These are phyloP conservation scores for Drosophila arizonae DNA, from an alignment of 1,140 invertebrate species.

Conservation along the genomic window DNA sequence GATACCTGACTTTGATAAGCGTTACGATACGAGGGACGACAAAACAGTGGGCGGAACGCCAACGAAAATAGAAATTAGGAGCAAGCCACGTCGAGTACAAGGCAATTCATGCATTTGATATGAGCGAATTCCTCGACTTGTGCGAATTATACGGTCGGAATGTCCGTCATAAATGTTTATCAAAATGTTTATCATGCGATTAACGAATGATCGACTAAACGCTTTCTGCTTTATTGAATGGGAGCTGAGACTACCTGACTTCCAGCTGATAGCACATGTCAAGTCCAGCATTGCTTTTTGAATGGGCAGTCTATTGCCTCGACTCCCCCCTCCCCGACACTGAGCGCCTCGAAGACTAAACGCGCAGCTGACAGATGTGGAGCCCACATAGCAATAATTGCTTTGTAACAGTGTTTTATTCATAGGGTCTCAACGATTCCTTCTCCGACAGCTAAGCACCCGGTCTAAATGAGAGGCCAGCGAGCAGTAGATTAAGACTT, in stretches of 20 bases:
- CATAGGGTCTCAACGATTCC: too few species aligned
- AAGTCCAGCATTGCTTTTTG: neutral
- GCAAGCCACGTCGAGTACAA: neutral
- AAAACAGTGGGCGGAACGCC: too few species aligned
- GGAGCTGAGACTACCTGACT: neutral
- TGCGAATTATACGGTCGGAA: neutral
- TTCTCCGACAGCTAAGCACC: too few species aligned
- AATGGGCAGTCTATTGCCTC: too few species aligned
- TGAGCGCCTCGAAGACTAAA: too few species aligned
- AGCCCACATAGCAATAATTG: too few species aligned
- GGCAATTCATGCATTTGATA: too few species aligned
- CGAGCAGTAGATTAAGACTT: too few species aligned
- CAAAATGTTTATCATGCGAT: slow-evolving; percentile 10
- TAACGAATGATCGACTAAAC: slow-evolving; percentile 9
- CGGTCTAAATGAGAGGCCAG: too few species aligned
- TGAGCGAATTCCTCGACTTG: too few species aligned
- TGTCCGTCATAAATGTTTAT: slow-evolving; percentile 13
- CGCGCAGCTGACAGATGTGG: too few species aligned
- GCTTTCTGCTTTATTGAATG: neutral
- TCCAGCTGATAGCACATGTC: slow-evolving; percentile 31
- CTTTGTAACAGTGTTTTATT: too few species aligned
- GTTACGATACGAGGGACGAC: neutral
- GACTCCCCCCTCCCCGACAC: neutral
- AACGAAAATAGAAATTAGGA: slow-evolving; percentile 14
- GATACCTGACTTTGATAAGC: slow-evolving; percentile 44